Percentiles rank a stretch among this genome's conserved stretches.
phyloP scores from a whole-genome alignment of 2,113 vertebrate species.

The Oophaga pumilio region DNA sequence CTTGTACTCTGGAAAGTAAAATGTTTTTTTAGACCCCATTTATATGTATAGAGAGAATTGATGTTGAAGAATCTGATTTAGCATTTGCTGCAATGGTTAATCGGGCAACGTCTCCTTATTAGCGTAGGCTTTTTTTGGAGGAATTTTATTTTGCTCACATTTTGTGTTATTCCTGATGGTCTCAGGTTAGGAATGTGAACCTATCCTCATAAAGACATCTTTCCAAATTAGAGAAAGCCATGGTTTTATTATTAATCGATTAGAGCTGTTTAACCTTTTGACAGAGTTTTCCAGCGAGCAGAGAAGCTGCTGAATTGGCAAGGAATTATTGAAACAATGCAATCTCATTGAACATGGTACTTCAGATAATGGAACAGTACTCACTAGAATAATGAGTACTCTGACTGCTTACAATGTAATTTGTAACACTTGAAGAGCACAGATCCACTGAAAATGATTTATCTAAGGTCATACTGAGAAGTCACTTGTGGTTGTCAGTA shows the following conservation, averaged over 20 bases:
- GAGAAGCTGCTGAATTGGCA: slow-evolving; percentile 44
- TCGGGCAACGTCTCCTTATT: background rate
- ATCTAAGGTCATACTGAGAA: slow-evolving; percentile 19
- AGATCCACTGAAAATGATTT: slow-evolving; percentile 20
- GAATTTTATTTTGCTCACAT: background rate
- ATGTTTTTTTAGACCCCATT: background rate
- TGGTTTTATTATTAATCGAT: slow-evolving; percentile 45
- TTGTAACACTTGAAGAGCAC: slow-evolving; percentile 21
- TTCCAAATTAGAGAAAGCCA: slow-evolving; percentile 35
- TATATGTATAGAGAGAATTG: background rate
- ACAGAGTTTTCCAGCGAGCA: slow-evolving; percentile 20
- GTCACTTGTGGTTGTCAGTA: background rate
- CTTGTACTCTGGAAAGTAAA: no score
- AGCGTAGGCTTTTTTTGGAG: background rate
- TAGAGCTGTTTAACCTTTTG: slow-evolving; percentile 44
- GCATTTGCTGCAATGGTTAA: background rate
- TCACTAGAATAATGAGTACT: slow-evolving; percentile 39
- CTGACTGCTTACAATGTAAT: slow-evolving; percentile 40
- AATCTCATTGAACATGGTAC: slow-evolving; percentile 36
- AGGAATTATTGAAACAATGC: slow-evolving; percentile 42
- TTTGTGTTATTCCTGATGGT: background rate
- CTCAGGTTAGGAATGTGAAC: background rate
- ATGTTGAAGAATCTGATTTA: background rate
- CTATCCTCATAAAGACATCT: slow-evolving; percentile 20
- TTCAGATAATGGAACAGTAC: slow-evolving; percentile 43